phyloP scores from a whole-genome alignment of 2,797 vertebrate genomes.

The Lepilemur ruficaudatus region DNA sequence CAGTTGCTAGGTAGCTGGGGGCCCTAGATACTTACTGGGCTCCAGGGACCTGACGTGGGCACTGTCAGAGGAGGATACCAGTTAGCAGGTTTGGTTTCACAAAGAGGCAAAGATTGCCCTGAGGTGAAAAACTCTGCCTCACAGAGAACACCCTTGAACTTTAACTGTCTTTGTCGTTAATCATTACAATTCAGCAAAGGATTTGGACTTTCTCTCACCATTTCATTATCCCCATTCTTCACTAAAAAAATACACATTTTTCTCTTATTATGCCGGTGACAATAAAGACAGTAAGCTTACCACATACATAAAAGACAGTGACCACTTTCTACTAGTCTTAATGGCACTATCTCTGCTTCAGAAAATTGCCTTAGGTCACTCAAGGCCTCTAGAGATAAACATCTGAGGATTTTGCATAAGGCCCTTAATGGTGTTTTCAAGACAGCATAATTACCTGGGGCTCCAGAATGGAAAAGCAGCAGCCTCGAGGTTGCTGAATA shows the following conservation, averaged over 20 bases:
- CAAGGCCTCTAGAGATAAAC: not conserved
- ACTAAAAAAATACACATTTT: not conserved
- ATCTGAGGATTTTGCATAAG: not conserved
- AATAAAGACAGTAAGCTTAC: not conserved
- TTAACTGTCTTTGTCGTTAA: conserved; percentile 56
- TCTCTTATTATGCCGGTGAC: conserved; percentile 22
- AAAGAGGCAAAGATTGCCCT: conserved; percentile 49
- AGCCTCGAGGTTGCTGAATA: conserved; percentile 28
- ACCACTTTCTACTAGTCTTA: not conserved
- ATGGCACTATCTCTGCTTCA: not conserved
- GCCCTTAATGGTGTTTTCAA: conserved; percentile 9
- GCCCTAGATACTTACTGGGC: not conserved
- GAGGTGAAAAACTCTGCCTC: conserved; percentile 29
- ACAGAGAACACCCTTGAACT: conserved; percentile 18
- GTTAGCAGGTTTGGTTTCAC: conserved; percentile 63
- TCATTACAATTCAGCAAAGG: conserved; percentile 38
- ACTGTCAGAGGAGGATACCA: conserved; percentile 59
- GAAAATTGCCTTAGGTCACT: not conserved
- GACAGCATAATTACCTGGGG: not conserved
- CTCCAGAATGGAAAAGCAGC: not conserved
- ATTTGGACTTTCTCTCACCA: not conserved
- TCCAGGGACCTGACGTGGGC: not conserved
- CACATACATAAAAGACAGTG: not conserved
- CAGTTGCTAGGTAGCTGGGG: conserved; percentile 33
- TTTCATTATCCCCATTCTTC: conserved; percentile 15